Percentiles rank a stretch among this genome's conserved stretches.
Evolutionary conservation across 92 coral and sea anemone genomes (phyloP).

Genomic region (Pocillopora meandrina): DNA sequence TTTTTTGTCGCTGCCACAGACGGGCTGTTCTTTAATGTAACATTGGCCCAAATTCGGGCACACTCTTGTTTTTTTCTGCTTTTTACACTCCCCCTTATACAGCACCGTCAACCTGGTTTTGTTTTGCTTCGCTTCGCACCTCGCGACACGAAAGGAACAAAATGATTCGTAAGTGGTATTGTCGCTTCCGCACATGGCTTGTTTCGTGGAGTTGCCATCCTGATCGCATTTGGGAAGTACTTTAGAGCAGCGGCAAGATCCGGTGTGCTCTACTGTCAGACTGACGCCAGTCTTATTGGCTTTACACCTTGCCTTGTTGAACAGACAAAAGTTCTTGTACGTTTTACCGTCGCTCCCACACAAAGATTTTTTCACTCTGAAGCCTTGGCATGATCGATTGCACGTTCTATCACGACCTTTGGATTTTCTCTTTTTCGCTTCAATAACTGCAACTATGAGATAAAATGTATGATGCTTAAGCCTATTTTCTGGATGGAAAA

Average conservation of each 20-base stretch:
- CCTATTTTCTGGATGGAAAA: background rate
- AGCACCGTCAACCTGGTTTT: conserved; percentile 43
- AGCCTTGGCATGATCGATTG: conserved; percentile 10
- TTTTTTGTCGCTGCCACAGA: conserved; percentile 77
- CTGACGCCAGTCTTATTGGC: conserved; percentile 49
- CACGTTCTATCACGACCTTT: conserved; percentile 25
- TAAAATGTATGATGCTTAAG: background rate
- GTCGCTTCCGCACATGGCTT: conserved; percentile 85
- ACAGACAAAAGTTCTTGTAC: conserved; percentile 65
- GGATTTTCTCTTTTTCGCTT: conserved; percentile 33
- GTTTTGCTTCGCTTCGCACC: conserved; percentile 72
- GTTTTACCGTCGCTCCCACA: conserved; percentile 79
- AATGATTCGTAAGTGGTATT: conserved; percentile 75
- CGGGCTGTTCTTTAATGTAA: conserved; percentile 52
- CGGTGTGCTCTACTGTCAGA: conserved; percentile 48
- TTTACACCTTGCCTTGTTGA: conserved; percentile 63
- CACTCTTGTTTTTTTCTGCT: conserved; percentile 44
- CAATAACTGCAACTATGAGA: conserved; percentile 16
- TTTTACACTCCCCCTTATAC: conserved; percentile 81
- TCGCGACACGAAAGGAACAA: conserved; percentile 81
- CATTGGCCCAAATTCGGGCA: conserved; percentile 77
- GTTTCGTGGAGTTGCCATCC: conserved; percentile 48
- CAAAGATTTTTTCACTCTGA: conserved; percentile 34
- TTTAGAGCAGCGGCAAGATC: conserved; percentile 47
- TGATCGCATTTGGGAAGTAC: background rate